A percentile compares a stretch with the other conserved stretches of the same genome.
Conservation (phyloP, 2,113 vertebrate species). For the Notiomystis cincta region DNA sequence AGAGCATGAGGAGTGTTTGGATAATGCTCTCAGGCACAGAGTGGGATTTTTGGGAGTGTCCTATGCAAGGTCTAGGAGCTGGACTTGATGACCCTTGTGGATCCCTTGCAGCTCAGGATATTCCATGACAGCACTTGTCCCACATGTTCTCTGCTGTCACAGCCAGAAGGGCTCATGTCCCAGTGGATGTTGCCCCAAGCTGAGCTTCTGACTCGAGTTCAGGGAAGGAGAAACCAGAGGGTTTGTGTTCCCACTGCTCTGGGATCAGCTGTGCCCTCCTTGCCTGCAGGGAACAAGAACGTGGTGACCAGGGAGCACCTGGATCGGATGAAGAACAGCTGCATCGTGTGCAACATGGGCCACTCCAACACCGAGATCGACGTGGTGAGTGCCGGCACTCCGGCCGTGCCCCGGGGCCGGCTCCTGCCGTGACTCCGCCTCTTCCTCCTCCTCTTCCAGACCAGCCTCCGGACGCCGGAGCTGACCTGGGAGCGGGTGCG, state of each 20-base stretch:
- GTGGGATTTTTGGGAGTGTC: not conserved
- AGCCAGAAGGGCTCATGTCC: not conserved
- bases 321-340: slow-evolving; percentile 97
- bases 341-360: slow-evolving; percentile 98
- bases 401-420: accelerated
- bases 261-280: not conserved
- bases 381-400: slow-evolving; percentile 77
- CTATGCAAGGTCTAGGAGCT: not conserved
- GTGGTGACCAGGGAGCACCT: slow-evolving; percentile 94
- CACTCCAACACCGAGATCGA: slow-evolving; percentile 99
- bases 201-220: not conserved
- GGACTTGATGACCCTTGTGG: not conserved
- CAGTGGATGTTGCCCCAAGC: not conserved
- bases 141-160: not conserved
- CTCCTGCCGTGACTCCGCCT: not conserved
- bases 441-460: slow-evolving; percentile 67
- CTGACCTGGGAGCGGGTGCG: slow-evolving; percentile 97
- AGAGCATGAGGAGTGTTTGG: not conserved
- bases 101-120: not conserved
- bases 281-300: slow-evolving; percentile 90
- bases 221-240: not conserved
- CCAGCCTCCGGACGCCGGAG: slow-evolving; percentile 93
- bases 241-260: not conserved
- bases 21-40: not conserved
- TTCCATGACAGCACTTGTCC: accelerated